Conservation (phyloP, 2,797 vertebrate genomes). For the Rachycentron canadum region DNA sequence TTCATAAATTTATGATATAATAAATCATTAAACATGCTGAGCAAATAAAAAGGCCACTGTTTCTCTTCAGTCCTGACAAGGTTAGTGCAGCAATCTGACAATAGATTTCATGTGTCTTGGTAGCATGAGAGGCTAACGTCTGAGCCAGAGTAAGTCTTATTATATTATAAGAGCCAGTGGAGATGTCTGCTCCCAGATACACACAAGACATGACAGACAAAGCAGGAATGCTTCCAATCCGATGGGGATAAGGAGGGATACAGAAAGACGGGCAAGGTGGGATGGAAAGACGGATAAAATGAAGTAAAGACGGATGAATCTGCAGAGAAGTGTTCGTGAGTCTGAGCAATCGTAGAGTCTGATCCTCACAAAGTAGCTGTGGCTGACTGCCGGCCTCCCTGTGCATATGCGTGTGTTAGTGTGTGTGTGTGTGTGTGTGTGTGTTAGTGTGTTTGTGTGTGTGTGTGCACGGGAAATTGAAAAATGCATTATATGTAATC, state of each 20-base stretch:
- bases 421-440: background rate
- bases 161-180: conserved; percentile 32
- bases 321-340: conserved; percentile 39
- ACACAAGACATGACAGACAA: background rate
- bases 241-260: conserved; percentile 29
- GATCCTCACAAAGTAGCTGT: conserved; percentile 24
- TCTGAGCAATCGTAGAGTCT: conserved; percentile 24
- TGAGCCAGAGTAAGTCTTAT: conserved; percentile 39
- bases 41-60: background rate
- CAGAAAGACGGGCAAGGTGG: conserved; percentile 33
- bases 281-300: conserved; percentile 31
- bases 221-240: conserved; percentile 46
- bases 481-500: background rate
- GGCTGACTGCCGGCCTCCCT: background rate
- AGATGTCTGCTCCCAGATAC: conserved; percentile 21
- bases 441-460: background rate
- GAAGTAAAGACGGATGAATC: conserved; percentile 29
- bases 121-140: background rate
- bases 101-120: conserved; percentile 12
- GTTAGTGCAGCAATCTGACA: background rate
- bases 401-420: too few species aligned
- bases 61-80: background rate
- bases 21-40: background rate
- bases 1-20: background rate
- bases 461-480: background rate